Evolutionary conservation across 2,113 vertebrate species (phyloP).

Genomic region (Sturnira hondurensis): DNA sequence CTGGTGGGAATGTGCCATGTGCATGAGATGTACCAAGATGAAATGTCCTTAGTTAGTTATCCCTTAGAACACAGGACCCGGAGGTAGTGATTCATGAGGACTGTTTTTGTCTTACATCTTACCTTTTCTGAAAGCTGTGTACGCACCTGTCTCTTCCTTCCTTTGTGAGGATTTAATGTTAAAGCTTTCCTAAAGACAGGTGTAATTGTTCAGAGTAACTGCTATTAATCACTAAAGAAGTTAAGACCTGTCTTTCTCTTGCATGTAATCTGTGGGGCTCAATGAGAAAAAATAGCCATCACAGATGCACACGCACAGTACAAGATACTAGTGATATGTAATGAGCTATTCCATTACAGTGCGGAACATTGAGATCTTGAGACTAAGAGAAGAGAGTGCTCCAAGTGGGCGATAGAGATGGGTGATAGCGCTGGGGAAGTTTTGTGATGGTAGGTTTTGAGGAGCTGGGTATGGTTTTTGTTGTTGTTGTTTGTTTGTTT

Average conservation of each 20-base stretch:
- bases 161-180: not conserved
- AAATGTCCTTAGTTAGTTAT: not conserved
- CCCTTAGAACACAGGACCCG: not conserved
- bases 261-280: not conserved
- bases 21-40: not conserved
- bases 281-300: not conserved
- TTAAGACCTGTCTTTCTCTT: not conserved
- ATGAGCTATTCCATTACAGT: not conserved
- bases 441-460: not conserved
- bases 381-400: not conserved
- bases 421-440: not conserved
- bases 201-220: not conserved
- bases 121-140: not conserved
- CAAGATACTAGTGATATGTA: not conserved
- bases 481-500: too few species aligned
- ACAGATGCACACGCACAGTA: accelerated
- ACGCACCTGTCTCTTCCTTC: not conserved
- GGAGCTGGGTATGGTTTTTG: not conserved
- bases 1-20: not conserved
- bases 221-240: not conserved
- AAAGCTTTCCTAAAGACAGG: not conserved
- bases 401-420: too few species aligned
- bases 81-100: not conserved
- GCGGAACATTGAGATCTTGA: not conserved
- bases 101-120: not conserved